phyloP scores from a whole-genome alignment of 2,888 invertebrate genomes.

The Andrena trimmerana region DNA sequence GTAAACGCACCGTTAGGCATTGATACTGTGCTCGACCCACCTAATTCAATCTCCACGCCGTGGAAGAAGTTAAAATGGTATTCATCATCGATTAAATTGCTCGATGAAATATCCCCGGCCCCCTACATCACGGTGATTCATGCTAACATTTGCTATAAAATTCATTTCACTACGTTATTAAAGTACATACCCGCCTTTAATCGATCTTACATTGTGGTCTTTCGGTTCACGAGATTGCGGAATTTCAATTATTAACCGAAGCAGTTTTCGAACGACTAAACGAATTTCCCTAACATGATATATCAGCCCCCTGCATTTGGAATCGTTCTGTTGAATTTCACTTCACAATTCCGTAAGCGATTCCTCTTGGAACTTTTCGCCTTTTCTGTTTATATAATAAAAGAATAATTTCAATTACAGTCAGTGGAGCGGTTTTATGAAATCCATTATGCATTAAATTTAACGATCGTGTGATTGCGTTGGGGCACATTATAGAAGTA shows the following conservation, averaged over 20 bases:
- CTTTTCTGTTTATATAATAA: background rate
- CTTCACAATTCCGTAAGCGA: background rate
- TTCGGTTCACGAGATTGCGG: too few relatives aligned
- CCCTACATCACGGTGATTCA: background rate
- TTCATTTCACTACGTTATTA: background rate
- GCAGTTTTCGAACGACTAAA: background rate
- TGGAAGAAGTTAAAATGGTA: conserved; percentile 31
- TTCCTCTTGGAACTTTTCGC: background rate
- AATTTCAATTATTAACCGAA: conserved; percentile 3
- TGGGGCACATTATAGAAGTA: too few relatives aligned
- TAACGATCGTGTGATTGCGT: too few relatives aligned
- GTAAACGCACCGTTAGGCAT: conserved; percentile 54
- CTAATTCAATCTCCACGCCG: conserved; percentile 41
- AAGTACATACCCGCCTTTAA: background rate
- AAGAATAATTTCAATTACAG: background rate
- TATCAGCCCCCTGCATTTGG: background rate
- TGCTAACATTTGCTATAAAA: conserved; percentile 10
- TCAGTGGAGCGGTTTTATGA: background rate
- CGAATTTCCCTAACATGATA: background rate
- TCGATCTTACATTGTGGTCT: background rate
- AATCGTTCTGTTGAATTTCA: background rate
- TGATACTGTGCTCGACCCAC: conserved; percentile 36
- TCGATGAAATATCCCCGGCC: conserved; percentile 5
- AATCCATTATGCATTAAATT: conserved; percentile 18
- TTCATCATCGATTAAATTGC: conserved; percentile 37